phyloP scores from a whole-genome alignment of 2,113 vertebrate species.

The Cichladusa arquata region DNA sequence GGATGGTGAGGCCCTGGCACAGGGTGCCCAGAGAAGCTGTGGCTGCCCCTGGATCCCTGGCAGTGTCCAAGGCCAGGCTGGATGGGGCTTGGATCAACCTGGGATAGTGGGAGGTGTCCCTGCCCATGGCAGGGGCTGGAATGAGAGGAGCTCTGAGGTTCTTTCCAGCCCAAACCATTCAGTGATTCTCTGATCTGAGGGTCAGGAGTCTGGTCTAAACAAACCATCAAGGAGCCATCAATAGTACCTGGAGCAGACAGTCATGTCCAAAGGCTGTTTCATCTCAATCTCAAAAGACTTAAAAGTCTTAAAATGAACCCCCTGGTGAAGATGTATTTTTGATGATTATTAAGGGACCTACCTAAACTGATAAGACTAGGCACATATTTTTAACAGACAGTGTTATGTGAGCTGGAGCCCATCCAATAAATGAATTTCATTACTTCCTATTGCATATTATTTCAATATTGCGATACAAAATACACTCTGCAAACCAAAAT shows the following conservation, averaged over 20 bases:
- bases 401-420: neutral
- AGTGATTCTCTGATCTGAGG: neutral
- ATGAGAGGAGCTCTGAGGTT: neutral
- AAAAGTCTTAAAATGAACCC: neutral
- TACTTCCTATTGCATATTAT: neutral
- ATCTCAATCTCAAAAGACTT: neutral
- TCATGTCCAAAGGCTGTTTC: neutral
- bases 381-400: neutral
- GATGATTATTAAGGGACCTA: neutral
- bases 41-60: neutral
- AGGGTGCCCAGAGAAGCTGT: neutral
- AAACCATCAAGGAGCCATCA: neutral
- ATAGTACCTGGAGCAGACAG: neutral
- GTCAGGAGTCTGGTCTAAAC: neutral
- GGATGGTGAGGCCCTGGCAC: neutral
- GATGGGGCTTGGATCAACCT: fast-evolving
- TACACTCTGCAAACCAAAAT: neutral
- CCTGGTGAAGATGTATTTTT: neutral
- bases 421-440: neutral
- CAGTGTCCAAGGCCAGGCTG: neutral
- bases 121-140: neutral
- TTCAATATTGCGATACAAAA: neutral
- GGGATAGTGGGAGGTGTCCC: neutral
- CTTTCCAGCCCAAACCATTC: neutral
- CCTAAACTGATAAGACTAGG: neutral